Evolutionary conservation across 2,113 vertebrate species (phyloP).

Genomic region (Montifringilla adamsi): DNA sequence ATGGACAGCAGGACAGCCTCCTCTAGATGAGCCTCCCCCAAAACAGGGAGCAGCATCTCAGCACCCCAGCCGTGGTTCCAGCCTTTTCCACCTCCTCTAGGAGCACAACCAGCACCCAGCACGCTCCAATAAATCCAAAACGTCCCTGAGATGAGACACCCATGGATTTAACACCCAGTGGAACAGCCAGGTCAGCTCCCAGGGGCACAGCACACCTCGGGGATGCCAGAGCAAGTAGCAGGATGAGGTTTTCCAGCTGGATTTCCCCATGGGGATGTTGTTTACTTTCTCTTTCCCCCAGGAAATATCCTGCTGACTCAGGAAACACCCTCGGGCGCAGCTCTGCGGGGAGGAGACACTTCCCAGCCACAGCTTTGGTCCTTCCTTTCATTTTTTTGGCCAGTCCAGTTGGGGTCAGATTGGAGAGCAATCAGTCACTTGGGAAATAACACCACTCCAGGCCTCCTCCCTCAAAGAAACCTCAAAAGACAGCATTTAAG

Average conservation of each 20-base stretch:
- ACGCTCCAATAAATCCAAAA: not conserved
- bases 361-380: not conserved
- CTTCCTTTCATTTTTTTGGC: not conserved
- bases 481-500: slow-evolving; percentile 52
- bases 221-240: not conserved
- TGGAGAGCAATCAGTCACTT: not conserved
- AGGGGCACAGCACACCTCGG: fast-evolving
- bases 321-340: not conserved
- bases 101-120: not conserved
- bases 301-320: not conserved
- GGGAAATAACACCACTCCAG: slow-evolving; percentile 39
- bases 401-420: not conserved
- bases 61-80: fast-evolving
- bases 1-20: not conserved
- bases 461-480: slow-evolving; percentile 57
- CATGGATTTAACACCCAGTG: not conserved
- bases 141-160: not conserved
- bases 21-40: not conserved
- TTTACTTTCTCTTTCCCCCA: not conserved
- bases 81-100: not conserved
- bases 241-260: not conserved
- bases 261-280: not conserved
- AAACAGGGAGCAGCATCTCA: not conserved
- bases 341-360: not conserved
- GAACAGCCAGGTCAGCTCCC: not conserved